Percentiles rank a stretch among this genome's conserved stretches.
These are phyloP conservation scores for Glaucopsyche alexis DNA, from an alignment of 2,888 invertebrate genomes.

Conservation along the genomic window DNA sequence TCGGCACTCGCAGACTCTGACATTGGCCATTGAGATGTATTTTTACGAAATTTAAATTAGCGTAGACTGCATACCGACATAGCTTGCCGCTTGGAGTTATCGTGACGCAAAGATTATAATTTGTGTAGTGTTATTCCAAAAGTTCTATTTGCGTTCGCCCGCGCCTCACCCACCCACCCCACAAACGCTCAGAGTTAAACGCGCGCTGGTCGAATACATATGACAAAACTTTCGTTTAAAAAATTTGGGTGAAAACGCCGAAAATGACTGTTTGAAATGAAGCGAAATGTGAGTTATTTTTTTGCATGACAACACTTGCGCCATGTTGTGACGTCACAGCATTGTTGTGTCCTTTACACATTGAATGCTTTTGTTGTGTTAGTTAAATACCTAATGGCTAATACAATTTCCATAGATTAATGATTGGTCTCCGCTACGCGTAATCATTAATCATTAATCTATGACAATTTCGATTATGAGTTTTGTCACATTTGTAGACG, in stretches of 20 bases:
- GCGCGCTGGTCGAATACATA: slow-evolving; percentile 57
- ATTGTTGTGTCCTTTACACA: slow-evolving; percentile 3
- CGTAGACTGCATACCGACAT: slow-evolving; percentile 23
- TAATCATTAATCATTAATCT: too few relatives aligned
- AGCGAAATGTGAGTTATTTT: slow-evolving; percentile 71
- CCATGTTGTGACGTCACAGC: slow-evolving; percentile 48
- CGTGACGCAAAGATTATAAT: slow-evolving; percentile 75
- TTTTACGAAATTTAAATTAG: slow-evolving; percentile 23
- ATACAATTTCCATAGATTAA: background rate
- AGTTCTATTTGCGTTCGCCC: slow-evolving; percentile 71
- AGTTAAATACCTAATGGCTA: background rate
- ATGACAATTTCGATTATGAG: background rate
- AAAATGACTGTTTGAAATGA: slow-evolving; percentile 59
- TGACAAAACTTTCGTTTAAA: slow-evolving; percentile 43
- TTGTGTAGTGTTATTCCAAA: slow-evolving; percentile 76
- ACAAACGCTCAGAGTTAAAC: slow-evolving; percentile 57
- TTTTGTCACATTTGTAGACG: background rate
- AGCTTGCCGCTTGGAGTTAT: slow-evolving; percentile 71
- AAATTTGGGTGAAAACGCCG: slow-evolving; percentile 46
- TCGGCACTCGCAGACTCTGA: background rate
- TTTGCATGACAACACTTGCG: slow-evolving; percentile 34
- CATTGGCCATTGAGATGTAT: background rate
- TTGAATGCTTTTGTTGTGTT: background rate
- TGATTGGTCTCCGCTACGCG: too few relatives aligned
- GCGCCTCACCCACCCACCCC: slow-evolving; percentile 56